These are phyloP conservation scores for Ectemnius lituratus DNA, from an alignment of 2,888 invertebrate genomes.

Conservation along the genomic window DNA sequence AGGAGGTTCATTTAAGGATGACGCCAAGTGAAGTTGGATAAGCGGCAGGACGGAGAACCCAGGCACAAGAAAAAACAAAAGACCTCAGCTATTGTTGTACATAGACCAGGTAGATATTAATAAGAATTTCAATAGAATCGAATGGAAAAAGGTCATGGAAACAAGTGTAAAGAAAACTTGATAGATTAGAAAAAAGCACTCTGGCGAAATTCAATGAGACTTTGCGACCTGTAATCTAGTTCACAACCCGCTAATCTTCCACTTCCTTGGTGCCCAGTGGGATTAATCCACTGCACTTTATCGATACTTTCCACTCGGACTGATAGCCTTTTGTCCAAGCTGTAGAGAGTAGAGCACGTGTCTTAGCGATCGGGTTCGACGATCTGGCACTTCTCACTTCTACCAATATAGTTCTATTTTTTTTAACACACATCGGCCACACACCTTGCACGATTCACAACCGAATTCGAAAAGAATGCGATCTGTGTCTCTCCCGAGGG, in stretches of 20 bases:
- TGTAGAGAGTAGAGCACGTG: background rate
- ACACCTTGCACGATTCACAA: conserved; percentile 38
- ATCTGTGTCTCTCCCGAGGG: background rate
- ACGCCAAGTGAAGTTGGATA: background rate
- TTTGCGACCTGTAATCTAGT: background rate
- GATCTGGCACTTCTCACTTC: conserved; percentile 45
- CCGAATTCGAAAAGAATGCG: conserved; percentile 32
- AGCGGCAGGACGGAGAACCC: background rate
- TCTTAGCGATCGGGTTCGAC: conserved; percentile 42
- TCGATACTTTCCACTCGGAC: conserved; percentile 20
- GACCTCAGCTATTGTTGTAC: conserved; percentile 48
- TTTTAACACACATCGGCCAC: conserved; percentile 28
- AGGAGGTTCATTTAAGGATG: background rate
- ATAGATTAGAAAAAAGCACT: background rate
- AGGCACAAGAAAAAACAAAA: conserved; percentile 40
- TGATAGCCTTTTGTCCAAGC: no score
- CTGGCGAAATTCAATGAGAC: background rate
- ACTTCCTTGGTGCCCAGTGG: conserved; percentile 18
- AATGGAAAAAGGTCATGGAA: background rate
- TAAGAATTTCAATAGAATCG: conserved; percentile 4
- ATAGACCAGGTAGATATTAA: conserved; percentile 39
- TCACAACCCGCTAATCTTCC: conserved; percentile 40
- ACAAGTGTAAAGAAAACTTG: background rate
- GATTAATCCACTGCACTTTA: background rate
- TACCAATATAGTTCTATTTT: conserved; percentile 28